Percentiles rank a stretch among this genome's conserved stretches.
Evolutionary conservation across 2,888 invertebrate species (phyloP).

Genomic region (Eupithecia dodoneata): DNA sequence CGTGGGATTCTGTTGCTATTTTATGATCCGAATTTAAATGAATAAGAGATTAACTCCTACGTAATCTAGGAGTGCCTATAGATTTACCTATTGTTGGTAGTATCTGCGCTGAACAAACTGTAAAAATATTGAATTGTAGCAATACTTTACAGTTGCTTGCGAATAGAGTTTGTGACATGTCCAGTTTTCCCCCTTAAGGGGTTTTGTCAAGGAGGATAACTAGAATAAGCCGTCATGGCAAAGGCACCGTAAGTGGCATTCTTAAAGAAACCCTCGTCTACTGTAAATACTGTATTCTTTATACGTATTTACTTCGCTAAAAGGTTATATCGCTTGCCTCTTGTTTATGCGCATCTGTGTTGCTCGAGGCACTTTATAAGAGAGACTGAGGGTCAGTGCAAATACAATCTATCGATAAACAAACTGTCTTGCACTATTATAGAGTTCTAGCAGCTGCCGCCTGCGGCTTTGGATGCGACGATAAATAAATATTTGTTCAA

Average conservation of each 20-base stretch:
- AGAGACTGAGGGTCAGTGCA: not conserved
- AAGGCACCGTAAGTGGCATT: not conserved
- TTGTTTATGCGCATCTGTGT: not conserved
- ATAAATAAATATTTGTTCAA: too few species aligned
- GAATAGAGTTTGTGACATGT: not conserved
- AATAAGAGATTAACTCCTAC: too few species aligned
- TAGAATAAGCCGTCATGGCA: not conserved
- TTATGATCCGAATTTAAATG: too few species aligned
- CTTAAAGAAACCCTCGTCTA: not conserved
- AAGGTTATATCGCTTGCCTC: not conserved
- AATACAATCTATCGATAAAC: not conserved
- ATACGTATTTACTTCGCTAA: not conserved
- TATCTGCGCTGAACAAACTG: too few species aligned
- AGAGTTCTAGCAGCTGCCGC: not conserved
- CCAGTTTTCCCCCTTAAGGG: too few species aligned
- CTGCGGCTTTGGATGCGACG: not conserved
- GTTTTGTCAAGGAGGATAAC: too few species aligned
- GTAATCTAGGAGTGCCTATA: too few species aligned
- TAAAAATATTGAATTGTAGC: too few species aligned
- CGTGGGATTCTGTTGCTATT: too few species aligned
- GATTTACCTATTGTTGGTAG: too few species aligned
- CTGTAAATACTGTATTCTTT: not conserved
- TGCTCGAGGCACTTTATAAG: not conserved
- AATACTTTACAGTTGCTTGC: too few species aligned
- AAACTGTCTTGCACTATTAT: not conserved